These are phyloP conservation scores for Laticauda colubrina DNA, from an alignment of 2,113 vertebrate genomes.

Conservation along the genomic window DNA sequence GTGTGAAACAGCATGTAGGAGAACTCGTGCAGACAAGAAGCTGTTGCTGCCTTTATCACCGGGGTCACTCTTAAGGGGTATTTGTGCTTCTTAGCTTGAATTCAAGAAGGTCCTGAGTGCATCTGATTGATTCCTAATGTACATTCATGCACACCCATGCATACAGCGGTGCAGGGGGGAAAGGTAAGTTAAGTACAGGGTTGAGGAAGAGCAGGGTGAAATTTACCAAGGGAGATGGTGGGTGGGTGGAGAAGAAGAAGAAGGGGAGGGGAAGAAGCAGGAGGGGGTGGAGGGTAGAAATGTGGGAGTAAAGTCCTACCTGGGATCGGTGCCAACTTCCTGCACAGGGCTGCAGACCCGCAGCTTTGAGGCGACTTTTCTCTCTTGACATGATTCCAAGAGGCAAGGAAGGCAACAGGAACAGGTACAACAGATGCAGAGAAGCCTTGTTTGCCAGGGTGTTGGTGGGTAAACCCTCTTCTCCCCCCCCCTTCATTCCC, in stretches of 20 bases:
- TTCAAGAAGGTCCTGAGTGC: slow-evolving; percentile 11
- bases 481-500: neutral
- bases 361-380: slow-evolving; percentile 62
- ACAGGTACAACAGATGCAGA: slow-evolving; percentile 67
- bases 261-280: slow-evolving; percentile 45
- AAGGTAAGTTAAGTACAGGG: slow-evolving; percentile 34
- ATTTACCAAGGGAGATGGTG: slow-evolving; percentile 54
- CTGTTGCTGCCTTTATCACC: slow-evolving; percentile 60
- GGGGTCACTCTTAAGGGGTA: slow-evolving; percentile 60
- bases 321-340: slow-evolving; percentile 71
- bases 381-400: slow-evolving; percentile 67
- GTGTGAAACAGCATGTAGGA: slow-evolving; percentile 62
- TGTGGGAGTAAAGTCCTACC: slow-evolving; percentile 68
- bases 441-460: slow-evolving; percentile 58
- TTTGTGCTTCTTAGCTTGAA: slow-evolving; percentile 38
- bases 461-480: slow-evolving; percentile 46
- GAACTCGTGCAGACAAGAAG: slow-evolving; percentile 66
- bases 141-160: neutral
- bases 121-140: slow-evolving; percentile 14
- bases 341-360: slow-evolving; percentile 68
- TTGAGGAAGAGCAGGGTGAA: slow-evolving; percentile 18
- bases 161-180: slow-evolving; percentile 5
- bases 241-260: slow-evolving; percentile 44
- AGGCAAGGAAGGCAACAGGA: slow-evolving; percentile 66
- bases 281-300: slow-evolving; percentile 53